phyloP scores from a whole-genome alignment of 2,888 invertebrate species.

The Lordiphosa fenestrarum region DNA sequence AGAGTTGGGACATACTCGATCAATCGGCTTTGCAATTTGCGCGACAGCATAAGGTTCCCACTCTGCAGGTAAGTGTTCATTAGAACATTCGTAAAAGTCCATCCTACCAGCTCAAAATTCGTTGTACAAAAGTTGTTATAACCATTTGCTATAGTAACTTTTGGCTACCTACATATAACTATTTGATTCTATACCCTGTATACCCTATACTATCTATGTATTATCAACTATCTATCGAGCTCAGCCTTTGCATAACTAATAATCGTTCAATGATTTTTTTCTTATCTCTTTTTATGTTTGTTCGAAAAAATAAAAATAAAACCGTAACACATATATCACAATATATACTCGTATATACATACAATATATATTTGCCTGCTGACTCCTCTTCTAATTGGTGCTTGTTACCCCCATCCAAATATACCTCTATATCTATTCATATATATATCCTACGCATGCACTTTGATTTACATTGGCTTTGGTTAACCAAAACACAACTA shows the following conservation, averaged over 20 bases:
- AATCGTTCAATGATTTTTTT: constrained; percentile 66
- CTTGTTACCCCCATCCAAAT: constrained; percentile 65
- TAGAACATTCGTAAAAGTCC: background rate
- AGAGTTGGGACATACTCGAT: constrained; percentile 97
- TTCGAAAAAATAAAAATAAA: constrained; percentile 32
- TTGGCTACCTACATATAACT: constrained; percentile 54
- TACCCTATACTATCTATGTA: constrained; percentile 39
- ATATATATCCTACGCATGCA: constrained; percentile 55
- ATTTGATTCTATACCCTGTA: constrained; percentile 41
- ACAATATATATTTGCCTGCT: constrained; percentile 69
- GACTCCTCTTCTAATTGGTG: constrained; percentile 75
- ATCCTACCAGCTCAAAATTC: constrained; percentile 35
- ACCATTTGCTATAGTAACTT: constrained; percentile 68
- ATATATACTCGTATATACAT: constrained; percentile 54
- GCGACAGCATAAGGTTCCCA: constrained; percentile 84
- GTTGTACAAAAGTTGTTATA: constrained; percentile 69
- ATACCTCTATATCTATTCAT: constrained; percentile 19
- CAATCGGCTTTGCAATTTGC: constrained; percentile 90
- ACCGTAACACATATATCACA: constrained; percentile 57
- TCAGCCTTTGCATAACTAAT: constrained; percentile 65
- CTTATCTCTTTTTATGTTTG: constrained; percentile 74
- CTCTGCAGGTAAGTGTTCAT: constrained; percentile 82
- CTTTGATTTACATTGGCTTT: constrained; percentile 57
- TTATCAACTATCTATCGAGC: constrained; percentile 49
- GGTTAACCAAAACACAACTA: constrained; percentile 34